These are phyloP conservation scores for Dromiciops gliroides DNA, from an alignment of 2,113 vertebrate genomes.

Conservation along the genomic window DNA sequence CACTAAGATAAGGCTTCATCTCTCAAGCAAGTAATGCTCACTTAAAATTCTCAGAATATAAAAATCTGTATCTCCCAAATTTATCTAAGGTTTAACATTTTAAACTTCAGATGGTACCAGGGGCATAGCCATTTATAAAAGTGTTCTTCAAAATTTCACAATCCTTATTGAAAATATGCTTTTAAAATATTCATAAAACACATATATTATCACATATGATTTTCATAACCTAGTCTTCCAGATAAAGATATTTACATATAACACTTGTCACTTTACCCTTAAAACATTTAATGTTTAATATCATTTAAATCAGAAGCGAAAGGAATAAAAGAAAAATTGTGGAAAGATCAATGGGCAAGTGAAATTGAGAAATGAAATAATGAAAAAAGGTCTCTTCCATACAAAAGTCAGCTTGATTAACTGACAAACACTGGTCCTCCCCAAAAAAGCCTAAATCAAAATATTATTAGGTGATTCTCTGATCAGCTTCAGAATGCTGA, in stretches of 20 bases:
- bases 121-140: background rate
- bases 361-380: background rate
- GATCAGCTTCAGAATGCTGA: background rate
- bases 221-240: background rate
- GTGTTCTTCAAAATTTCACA: background rate
- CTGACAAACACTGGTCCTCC: background rate
- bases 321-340: background rate
- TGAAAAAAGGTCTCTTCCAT: background rate
- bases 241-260: background rate
- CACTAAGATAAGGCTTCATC: background rate
- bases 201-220: background rate
- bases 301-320: background rate
- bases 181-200: background rate
- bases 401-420: background rate
- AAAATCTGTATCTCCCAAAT: background rate
- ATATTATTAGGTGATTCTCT: background rate
- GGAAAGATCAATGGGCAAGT: background rate
- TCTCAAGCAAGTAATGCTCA: slow-evolving; percentile 16
- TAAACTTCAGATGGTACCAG: slow-evolving; percentile 50
- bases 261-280: background rate
- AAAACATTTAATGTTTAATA: background rate
- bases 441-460: background rate
- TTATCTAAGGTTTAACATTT: slow-evolving; percentile 32
- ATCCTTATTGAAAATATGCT: background rate
- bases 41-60: slow-evolving; percentile 37